These are phyloP conservation scores for Meteorus sp. DNA, from an alignment of 1,140 invertebrate genomes.

Conservation along the genomic window DNA sequence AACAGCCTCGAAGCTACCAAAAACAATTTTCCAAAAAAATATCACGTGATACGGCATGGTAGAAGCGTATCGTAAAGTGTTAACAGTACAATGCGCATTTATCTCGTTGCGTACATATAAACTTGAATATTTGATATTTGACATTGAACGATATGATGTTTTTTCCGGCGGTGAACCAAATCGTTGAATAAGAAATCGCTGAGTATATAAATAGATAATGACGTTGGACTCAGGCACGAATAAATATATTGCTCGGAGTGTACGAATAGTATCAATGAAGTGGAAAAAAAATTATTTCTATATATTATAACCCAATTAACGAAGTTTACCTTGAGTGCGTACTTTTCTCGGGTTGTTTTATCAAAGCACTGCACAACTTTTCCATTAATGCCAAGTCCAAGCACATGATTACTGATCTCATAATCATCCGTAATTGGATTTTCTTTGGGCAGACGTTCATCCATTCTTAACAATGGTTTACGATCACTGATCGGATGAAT, in stretches of 20 bases:
- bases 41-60: no score
- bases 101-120: background rate
- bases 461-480: slow-evolving; percentile 34
- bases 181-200: slow-evolving; percentile 38
- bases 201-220: slow-evolving; percentile 47
- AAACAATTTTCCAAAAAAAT: no score
- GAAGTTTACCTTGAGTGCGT: slow-evolving; percentile 79
- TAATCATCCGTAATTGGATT: slow-evolving; percentile 89
- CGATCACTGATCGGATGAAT: slow-evolving; percentile 38
- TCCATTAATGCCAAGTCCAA: slow-evolving; percentile 97
- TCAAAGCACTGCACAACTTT: slow-evolving; percentile 83
- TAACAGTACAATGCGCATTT: no score
- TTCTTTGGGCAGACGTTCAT: slow-evolving; percentile 65
- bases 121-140: background rate
- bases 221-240: slow-evolving; percentile 30
- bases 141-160: slow-evolving; percentile 8
- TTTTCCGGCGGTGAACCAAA: slow-evolving; percentile 23
- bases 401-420: slow-evolving; percentile 88
- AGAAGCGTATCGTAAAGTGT: no score
- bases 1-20: no score
- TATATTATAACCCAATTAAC: background rate
- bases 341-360: slow-evolving; percentile 73
- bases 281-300: no score
- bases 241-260: background rate
- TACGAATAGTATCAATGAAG: slow-evolving; percentile 15